These are phyloP conservation scores for Drosophila varians DNA, from an alignment of 1,140 invertebrate genomes.

Conservation along the genomic window DNA sequence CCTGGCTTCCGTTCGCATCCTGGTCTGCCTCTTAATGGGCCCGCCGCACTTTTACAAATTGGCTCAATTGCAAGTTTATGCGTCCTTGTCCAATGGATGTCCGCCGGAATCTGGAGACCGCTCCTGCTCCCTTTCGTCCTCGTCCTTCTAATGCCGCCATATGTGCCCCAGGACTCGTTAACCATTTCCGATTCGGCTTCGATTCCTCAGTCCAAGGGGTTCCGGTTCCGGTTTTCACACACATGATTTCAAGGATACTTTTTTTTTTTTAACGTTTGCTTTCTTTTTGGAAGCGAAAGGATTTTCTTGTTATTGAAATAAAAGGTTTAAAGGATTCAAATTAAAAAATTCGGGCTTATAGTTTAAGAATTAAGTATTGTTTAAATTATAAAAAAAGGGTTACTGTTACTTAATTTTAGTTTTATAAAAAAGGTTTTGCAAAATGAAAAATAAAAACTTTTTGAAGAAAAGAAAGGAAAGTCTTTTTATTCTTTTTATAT, in stretches of 20 bases:
- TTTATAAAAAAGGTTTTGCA: too few relatives aligned
- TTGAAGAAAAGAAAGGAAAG: too few relatives aligned
- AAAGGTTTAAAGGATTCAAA: too few relatives aligned
- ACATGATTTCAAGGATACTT: background rate
- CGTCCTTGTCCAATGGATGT: conserved; percentile 39
- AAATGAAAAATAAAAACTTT: too few relatives aligned
- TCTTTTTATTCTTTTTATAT: background rate
- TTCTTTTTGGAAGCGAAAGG: too few relatives aligned
- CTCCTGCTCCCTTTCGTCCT: background rate
- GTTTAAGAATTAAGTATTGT: too few relatives aligned
- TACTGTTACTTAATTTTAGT: too few relatives aligned
- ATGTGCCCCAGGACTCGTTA: conserved; percentile 77
- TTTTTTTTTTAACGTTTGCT: too few relatives aligned
- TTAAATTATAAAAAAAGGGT: too few relatives aligned
- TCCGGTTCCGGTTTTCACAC: conserved; percentile 24
- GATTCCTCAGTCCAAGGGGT: conserved; percentile 35
- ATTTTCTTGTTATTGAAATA: too few relatives aligned
- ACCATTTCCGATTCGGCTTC: conserved; percentile 65
- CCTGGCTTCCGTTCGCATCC: conserved; percentile 14
- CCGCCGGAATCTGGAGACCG: background rate
- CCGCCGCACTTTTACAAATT: conserved; percentile 81
- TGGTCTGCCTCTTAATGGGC: conserved; percentile 64
- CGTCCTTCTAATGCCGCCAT: conserved; percentile 75
- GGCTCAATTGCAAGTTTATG: conserved; percentile 82
- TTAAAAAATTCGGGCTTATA: too few relatives aligned